Conservation (phyloP, 2,888 invertebrate genomes). For the Trilocha varians region DNA sequence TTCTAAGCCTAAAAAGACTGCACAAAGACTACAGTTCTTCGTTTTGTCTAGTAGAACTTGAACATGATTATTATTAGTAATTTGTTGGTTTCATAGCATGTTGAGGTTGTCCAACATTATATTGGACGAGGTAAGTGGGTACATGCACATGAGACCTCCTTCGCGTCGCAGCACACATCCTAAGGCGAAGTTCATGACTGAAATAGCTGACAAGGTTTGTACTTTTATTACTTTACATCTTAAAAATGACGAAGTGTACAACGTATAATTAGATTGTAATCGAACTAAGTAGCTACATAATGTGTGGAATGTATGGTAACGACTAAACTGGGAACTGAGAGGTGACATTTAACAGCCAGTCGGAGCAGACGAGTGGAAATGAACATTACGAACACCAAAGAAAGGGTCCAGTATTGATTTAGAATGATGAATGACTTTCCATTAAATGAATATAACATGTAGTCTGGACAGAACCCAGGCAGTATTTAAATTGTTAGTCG, state of each 20-base stretch:
- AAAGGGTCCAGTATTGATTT: too few species aligned
- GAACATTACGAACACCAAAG: too few species aligned
- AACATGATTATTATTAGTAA: background rate
- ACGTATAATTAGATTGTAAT: background rate
- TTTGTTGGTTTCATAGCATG: slow-evolving; percentile 32
- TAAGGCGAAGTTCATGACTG: slow-evolving; percentile 55
- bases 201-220: slow-evolving; percentile 58
- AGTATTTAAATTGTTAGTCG: background rate
- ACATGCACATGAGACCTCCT: slow-evolving; percentile 42
- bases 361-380: too few species aligned
- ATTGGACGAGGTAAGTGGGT: slow-evolving; percentile 41
- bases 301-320: too few species aligned
- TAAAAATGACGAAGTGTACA: background rate
- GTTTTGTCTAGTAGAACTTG: background rate
- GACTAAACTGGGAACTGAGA: too few species aligned
- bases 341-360: too few species aligned
- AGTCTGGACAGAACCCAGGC: too few species aligned
- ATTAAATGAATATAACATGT: too few species aligned
- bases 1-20: too few species aligned
- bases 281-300: too few species aligned
- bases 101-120: slow-evolving; percentile 53
- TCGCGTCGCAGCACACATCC: slow-evolving; percentile 34
- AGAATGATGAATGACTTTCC: too few species aligned
- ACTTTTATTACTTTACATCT: background rate
- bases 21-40: background rate